Base-by-base conservation (phyloP, 2,888 invertebrate genomes). In the Eilema depressum region DNA sequence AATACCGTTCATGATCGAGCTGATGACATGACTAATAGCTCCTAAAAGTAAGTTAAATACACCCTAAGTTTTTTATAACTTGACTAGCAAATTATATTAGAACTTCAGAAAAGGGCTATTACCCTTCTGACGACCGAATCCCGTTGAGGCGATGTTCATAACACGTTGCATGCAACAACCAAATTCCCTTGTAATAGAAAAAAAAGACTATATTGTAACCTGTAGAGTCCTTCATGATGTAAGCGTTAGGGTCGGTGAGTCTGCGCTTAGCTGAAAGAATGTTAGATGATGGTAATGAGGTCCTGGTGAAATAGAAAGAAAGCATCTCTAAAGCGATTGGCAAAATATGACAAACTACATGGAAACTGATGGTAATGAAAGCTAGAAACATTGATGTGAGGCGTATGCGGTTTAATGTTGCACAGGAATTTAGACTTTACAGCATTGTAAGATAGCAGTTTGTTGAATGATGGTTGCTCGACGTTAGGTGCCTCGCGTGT, bases 261-360 rank as follows among this genome's bases (percentile, higher is more conserved):
- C 90, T 88, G 91, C 91, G 91, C 66, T 88, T 87, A 75, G 83
- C 91, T 91, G 91, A 88, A 91, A 89, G 83, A 91, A 89, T 82
- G 86, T 88, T 84, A 84, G 79, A 85, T 86, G 87, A 84, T 80
- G 75, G 83, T 86, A 86, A 86, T 87, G 86, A 85, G 57, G 56
- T n/a, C 33, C 53, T 26, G 25, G 57, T 76, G 78, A 71, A 80
- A 66, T 79, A 82, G 80, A 78, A 85, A 82, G 80, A 78, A 85
- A 87, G 86, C 88, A 84, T 86, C 78, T 28, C 12, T 20, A 56
- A 66, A 66, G 57, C 57, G 25, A 66, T 57, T 33, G 25, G 65
- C 25, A 66, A 53, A 17, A 20, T 63, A 26, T 53, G 12, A 25
- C 17, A 25, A 66, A 26, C 12, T 28, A 41, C n/a, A n/a, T n/a